These are phyloP conservation scores for Anser cygnoides DNA, from an alignment of 2,113 vertebrate genomes.

Conservation along the genomic window DNA sequence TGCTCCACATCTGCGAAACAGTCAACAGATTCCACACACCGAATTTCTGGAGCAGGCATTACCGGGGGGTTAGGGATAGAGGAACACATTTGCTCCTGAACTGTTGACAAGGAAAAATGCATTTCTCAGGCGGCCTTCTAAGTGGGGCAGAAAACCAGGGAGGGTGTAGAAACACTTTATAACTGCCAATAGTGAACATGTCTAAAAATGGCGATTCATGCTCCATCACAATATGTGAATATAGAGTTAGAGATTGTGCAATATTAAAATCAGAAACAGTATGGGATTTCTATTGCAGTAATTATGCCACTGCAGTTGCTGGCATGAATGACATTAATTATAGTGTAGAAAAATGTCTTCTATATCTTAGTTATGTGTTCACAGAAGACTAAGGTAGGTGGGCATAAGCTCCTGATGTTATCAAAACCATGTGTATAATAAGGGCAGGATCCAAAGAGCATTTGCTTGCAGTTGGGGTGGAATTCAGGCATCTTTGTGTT, in stretches of 20 bases:
- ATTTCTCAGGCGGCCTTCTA: neutral
- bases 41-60: neutral
- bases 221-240: neutral
- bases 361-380: neutral
- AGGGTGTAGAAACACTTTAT: neutral
- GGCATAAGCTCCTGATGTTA: neutral
- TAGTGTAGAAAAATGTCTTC: neutral
- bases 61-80: neutral
- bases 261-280: slow-evolving; percentile 2
- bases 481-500: neutral
- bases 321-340: slow-evolving; percentile 19
- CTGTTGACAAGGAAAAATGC: neutral
- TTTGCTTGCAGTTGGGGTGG: neutral
- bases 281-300: slow-evolving; percentile 15
- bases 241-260: neutral
- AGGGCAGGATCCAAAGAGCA: neutral
- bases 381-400: neutral
- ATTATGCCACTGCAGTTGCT: slow-evolving; percentile 10
- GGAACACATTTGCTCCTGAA: neutral
- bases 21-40: slow-evolving; percentile 48
- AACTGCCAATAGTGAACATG: neutral
- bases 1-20: slow-evolving; percentile 58
- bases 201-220: neutral
- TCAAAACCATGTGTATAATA: neutral
- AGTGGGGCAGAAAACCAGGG: neutral